Percentiles rank a stretch among this genome's conserved stretches.
Conservation (phyloP, 1,140 invertebrate genomes). For the Dinoponera quadriceps region DNA sequence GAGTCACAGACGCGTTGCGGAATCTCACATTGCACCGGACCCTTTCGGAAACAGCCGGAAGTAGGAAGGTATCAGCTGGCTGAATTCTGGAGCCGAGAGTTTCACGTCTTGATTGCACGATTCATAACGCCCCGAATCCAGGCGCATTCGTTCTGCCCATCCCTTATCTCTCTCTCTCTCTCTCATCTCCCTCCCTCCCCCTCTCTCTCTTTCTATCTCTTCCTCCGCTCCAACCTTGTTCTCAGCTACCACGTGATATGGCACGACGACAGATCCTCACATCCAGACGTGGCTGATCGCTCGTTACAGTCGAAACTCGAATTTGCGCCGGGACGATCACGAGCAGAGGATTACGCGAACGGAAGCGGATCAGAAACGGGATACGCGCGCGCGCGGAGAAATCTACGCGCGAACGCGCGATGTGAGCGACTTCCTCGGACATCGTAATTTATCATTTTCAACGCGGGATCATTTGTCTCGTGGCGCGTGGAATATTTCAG, state of each 20-base stretch:
- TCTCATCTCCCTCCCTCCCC: background rate
- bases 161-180: background rate
- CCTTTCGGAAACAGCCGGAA: conserved; percentile 65
- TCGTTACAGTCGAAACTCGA: conserved; percentile 56
- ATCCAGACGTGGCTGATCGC: conserved; percentile 43
- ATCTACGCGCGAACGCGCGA: conserved; percentile 1
- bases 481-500: conserved; percentile 21
- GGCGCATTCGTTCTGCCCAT: background rate
- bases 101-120: conserved; percentile 77
- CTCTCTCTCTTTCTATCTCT: background rate
- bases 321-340: conserved; percentile 33
- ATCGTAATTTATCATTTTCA: conserved; percentile 34
- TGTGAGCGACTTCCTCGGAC: background rate
- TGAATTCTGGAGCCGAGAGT: conserved; percentile 60
- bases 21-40: conserved; percentile 37
- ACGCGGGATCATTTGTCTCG: conserved; percentile 17
- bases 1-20: background rate
- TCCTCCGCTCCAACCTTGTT: background rate
- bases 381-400: background rate
- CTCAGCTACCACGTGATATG: conserved; percentile 10
- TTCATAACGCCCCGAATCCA: conserved; percentile 71
- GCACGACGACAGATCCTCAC: conserved; percentile 30
- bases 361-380: background rate
- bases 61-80: conserved; percentile 67
- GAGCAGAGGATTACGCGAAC: background rate